Conservation (phyloP, 2,113 vertebrate species). For the Danionella cerebrum region DNA sequence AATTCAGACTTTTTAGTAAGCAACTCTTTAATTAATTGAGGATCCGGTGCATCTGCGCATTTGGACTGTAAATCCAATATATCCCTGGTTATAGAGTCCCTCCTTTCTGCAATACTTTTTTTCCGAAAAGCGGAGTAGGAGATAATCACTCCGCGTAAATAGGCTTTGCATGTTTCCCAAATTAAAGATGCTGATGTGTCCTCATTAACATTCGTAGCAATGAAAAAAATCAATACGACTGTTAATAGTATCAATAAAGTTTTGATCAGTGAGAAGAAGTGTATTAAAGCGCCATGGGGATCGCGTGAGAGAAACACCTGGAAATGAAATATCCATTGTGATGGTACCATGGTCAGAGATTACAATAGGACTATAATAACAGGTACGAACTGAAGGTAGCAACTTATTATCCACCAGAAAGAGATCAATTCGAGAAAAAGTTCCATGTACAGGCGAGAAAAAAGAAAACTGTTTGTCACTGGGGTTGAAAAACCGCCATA, state of each 20-base stretch:
- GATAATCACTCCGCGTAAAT: background rate
- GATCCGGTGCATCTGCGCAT: background rate
- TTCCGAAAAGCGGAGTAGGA: background rate
- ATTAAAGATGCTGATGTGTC: background rate
- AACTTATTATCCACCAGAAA: background rate
- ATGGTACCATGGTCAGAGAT: background rate
- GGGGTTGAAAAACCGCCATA: background rate
- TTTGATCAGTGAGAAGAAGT: background rate
- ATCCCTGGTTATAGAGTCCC: background rate
- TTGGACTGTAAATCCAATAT: background rate
- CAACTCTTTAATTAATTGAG: background rate
- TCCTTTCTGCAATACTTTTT: background rate
- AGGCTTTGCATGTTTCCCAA: background rate
- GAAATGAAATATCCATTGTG: background rate
- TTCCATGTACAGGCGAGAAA: background rate
- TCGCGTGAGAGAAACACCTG: background rate
- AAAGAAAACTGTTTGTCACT: background rate
- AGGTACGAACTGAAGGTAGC: background rate
- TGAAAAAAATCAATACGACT: background rate
- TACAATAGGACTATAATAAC: background rate
- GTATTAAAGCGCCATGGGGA: background rate
- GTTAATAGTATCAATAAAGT: background rate
- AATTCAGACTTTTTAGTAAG: background rate
- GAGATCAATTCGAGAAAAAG: background rate
- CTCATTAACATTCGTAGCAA: background rate